Percentiles rank a stretch among this genome's conserved stretches.
These are phyloP conservation scores for Dioctria rufipes DNA, from an alignment of 2,888 invertebrate genomes.

Conservation along the genomic window DNA sequence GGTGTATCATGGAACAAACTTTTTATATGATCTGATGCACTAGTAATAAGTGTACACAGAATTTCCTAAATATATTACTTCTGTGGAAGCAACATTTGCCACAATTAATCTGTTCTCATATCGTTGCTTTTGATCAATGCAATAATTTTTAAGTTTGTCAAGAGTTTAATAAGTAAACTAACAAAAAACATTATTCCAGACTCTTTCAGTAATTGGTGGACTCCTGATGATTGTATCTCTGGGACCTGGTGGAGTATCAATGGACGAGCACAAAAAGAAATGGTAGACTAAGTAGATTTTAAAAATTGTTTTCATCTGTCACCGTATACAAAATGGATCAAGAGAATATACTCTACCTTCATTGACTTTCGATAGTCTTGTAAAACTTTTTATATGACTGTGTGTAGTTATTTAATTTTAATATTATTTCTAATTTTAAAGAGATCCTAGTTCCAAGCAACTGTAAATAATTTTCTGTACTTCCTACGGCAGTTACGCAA, in stretches of 20 bases:
- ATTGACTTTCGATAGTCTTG: slow-evolving; percentile 6
- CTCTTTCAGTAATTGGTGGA: slow-evolving; percentile 98
- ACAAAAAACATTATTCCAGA: slow-evolving; percentile 78
- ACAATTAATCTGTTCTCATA: too few species aligned
- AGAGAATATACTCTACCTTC: slow-evolving; percentile 9
- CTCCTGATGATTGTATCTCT: slow-evolving; percentile 97
- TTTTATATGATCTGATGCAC: too few species aligned
- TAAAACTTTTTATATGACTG: slow-evolving; percentile 6
- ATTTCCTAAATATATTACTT: too few species aligned
- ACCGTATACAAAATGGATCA: neutral
- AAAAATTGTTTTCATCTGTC: slow-evolving; percentile 25
- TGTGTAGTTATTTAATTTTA: slow-evolving; percentile 41
- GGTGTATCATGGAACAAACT: too few species aligned
- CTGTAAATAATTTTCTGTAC: slow-evolving; percentile 39
- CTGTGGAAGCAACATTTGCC: too few species aligned
- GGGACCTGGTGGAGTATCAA: slow-evolving; percentile 98
- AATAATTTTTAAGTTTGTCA: too few species aligned
- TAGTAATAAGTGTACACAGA: too few species aligned
- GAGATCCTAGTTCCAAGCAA: slow-evolving; percentile 7
- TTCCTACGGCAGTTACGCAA: slow-evolving; percentile 6
- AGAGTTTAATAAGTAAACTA: neutral
- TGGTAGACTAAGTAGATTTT: slow-evolving; percentile 71
- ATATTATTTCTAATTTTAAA: slow-evolving; percentile 20
- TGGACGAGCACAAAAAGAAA: slow-evolving; percentile 99
- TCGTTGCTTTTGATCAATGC: too few species aligned